Evolutionary conservation across 2,888 invertebrate genomes (phyloP), one percentile per base, ranked within the genome.

Genomic region (Encarsia formosa): DNA sequence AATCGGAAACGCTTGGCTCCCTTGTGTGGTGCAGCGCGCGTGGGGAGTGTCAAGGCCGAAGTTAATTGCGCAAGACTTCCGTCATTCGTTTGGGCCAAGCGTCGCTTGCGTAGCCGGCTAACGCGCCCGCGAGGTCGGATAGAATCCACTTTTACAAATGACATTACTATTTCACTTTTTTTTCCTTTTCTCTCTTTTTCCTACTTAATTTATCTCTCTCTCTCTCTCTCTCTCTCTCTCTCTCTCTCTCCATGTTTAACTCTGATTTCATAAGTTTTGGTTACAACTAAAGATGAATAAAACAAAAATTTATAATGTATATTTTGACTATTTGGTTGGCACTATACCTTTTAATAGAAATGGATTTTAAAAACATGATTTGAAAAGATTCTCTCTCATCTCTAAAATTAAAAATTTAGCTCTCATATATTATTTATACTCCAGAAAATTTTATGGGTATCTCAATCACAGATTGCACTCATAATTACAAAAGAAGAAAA

Each of bases 21-120:
- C 24, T 22, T 19, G 37, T 26, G 24, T 9, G 49, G 29, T 29
- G 4, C 37, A 3, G 22, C 19, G 43, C 18, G 6, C 18, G 13
- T 38, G 8, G 34, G 59, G 51, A 53, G 49, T 59, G 58, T 58
- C 60, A 63, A 61, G 63, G 60, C 52, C 57, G 51, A 26, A 46
- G 40, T 52, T 56, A 59, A 63, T 61, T 58, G 54, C 57, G 49
- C 59, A 56, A 54, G 52, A 60, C 58, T 61, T 62, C 56, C 61
- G 60, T 59, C 52, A 59, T 57, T 56, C 52, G 44, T 41, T 44
- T 15, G 19, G 48, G 32, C 20, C 31, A 44, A 35, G 18, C 31
- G 26, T 39, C 22, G 38, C 24, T 43, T 41, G 31, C 42, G 42
- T 13, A 19, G 22, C 9, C 20, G 35, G 24, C 18, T 29, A 38